Evolutionary conservation across 2,113 vertebrate genomes (phyloP), one percentile per base, ranked within the genome.

Genomic region (Podocnemis expansa): DNA sequence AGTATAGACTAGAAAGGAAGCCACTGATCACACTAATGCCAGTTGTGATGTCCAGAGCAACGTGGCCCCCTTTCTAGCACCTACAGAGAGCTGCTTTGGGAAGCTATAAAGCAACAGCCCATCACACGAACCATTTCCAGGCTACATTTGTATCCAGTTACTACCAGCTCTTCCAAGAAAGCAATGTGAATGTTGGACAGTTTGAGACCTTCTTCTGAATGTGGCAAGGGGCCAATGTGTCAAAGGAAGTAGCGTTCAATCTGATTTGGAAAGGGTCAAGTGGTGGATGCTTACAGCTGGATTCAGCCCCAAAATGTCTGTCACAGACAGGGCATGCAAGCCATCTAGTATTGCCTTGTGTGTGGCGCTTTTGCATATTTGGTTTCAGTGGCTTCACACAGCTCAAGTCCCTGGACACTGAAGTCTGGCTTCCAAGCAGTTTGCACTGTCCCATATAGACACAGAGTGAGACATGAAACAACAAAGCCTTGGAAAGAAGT

Each of bases 101-200:
- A 81, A 89, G 24, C 24, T 88, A 25, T 0, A 1, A 45, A 87
- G 14, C 76, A 82, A 27, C 11, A 17, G 60, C 7, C 7, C 14
- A 60, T 9, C 1, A 1, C 41, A 80, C 1, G 10, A 0, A 2
- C 8, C 31, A n/a, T 78, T 75, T 27, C 1, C n/a, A 27, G 78
- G 63, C 47, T 2, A 82, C 52, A 45, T 10, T 78, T 63, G 1
- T n/a, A 52, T 56, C 79, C 4, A 16, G 43, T 25, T 31, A 70
- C 24, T 47, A 81, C 25, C n/a, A 79, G 51, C 21, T 16, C 84
- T 52, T 10, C 22, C 73, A 90, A 78, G 31, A 47, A n/a, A 16
- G 63, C 63, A 70, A 70, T 70, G 16, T 70, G 19, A 34, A 70
- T 10, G n/a, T 2, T 38, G 63, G 63, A 70, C 63, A 70, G 34